These are phyloP conservation scores for Pygmarrhopalites habei DNA, from an alignment of 1,140 invertebrate genomes.

Conservation along the genomic window DNA sequence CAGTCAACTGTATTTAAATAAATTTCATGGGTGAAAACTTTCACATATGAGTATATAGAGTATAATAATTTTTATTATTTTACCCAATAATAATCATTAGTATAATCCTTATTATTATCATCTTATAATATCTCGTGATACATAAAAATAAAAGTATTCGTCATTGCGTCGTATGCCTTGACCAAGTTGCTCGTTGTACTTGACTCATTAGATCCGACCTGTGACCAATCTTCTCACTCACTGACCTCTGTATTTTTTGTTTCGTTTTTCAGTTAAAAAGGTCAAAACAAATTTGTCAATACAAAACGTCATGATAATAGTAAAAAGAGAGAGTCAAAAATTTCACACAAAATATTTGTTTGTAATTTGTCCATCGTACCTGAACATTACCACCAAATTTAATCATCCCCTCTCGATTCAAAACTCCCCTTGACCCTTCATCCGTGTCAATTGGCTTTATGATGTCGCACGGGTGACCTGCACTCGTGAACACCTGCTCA, in stretches of 20 bases:
- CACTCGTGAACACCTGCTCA: too few species aligned
- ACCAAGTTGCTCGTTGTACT: slow-evolving; percentile 69
- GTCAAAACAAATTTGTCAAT: too few species aligned
- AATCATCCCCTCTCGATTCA: not conserved
- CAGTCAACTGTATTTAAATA: not conserved
- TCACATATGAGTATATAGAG: not conserved
- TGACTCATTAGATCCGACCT: slow-evolving; percentile 75
- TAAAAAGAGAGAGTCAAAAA: too few species aligned
- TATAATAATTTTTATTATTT: slow-evolving; percentile 1
- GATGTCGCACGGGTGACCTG: not conserved
- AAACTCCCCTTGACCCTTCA: not conserved
- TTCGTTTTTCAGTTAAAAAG: too few species aligned
- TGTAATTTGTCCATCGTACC: too few species aligned
- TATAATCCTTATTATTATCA: not conserved
- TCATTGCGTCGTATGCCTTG: slow-evolving; percentile 76
- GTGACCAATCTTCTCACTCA: slow-evolving; percentile 74
- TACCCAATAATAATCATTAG: not conserved
- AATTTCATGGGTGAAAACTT: not conserved
- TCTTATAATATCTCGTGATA: not conserved
- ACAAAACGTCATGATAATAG: too few species aligned
- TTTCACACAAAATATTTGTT: too few species aligned
- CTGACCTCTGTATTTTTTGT: slow-evolving; percentile 49
- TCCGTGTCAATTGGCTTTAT: not conserved
- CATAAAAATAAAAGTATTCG: not conserved
- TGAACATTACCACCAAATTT: too few species aligned